Percentiles rank a stretch among this genome's conserved stretches.
These are phyloP conservation scores for Varanus komodoensis DNA, from an alignment of 2,113 vertebrate species.

Conservation along the genomic window DNA sequence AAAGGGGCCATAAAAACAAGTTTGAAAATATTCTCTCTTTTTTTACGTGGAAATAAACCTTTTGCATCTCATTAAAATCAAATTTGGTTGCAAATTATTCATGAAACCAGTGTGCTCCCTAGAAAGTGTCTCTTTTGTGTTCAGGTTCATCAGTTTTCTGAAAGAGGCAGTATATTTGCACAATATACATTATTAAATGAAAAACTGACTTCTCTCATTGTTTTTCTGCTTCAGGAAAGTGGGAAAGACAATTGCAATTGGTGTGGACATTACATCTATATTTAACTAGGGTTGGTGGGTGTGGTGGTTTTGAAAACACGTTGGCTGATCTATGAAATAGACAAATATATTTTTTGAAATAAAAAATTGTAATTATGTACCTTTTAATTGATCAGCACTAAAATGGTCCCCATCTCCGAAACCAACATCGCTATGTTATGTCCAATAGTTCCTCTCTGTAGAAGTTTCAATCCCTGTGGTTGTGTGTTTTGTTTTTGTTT, in stretches of 20 bases:
- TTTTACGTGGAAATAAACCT: slow-evolving; percentile 57
- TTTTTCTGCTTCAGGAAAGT: slow-evolving; percentile 66
- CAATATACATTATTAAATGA: slow-evolving; percentile 68
- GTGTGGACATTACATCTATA: slow-evolving; percentile 65
- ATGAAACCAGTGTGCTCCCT: slow-evolving; percentile 56
- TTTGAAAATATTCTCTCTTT: slow-evolving; percentile 38
- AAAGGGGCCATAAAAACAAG: slow-evolving; percentile 36
- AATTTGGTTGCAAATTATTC: slow-evolving; percentile 55
- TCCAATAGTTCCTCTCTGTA: slow-evolving; percentile 70
- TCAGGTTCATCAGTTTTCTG: slow-evolving; percentile 61
- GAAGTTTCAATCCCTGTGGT: slow-evolving; percentile 66
- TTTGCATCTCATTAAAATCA: slow-evolving; percentile 63
- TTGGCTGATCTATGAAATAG: slow-evolving; percentile 71
- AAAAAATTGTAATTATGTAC: slow-evolving; percentile 68
- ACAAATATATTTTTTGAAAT: slow-evolving; percentile 73
- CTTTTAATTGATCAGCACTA: slow-evolving; percentile 67
- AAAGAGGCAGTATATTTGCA: slow-evolving; percentile 70
- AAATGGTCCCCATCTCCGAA: slow-evolving; percentile 73
- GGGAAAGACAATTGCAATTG: slow-evolving; percentile 53
- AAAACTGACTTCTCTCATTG: slow-evolving; percentile 53
- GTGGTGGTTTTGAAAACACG: slow-evolving; percentile 62
- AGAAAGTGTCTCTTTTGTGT: slow-evolving; percentile 55
- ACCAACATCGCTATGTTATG: slow-evolving; percentile 71
- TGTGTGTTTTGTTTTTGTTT: slow-evolving; percentile 56
- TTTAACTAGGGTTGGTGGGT: slow-evolving; percentile 55